Percentiles rank a stretch among this genome's conserved stretches.
Conservation (phyloP, 2,888 invertebrate genomes). For the Lasioglossum oenotherae region DNA sequence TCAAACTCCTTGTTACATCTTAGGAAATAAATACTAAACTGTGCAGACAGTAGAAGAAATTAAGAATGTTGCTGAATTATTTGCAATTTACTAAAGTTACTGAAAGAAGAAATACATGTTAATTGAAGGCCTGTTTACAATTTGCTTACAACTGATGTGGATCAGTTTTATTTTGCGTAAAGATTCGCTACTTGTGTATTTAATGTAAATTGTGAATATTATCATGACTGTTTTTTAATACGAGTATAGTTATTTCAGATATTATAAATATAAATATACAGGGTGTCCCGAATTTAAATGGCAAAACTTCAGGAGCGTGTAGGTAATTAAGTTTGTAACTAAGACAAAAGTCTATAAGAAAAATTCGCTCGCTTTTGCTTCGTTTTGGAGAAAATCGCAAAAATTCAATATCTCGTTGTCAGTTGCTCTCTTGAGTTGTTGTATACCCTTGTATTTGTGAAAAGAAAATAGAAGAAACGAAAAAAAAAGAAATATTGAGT, state of each 20-base stretch:
- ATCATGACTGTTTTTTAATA: neutral
- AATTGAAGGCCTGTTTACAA: too few relatives aligned
- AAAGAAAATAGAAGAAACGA: too few relatives aligned
- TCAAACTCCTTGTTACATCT: neutral
- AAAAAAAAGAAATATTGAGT: too few relatives aligned
- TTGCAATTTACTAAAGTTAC: neutral
- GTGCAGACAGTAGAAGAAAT: neutral
- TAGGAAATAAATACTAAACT: neutral
- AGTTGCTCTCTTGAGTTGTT: too few relatives aligned
- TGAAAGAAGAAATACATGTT: neutral
- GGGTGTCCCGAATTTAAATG: too few relatives aligned
- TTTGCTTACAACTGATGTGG: neutral
- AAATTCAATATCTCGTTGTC: too few relatives aligned
- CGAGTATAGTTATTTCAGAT: neutral
- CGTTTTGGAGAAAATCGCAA: too few relatives aligned
- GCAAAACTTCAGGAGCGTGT: too few relatives aligned
- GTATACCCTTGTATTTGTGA: too few relatives aligned
- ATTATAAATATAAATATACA: neutral
- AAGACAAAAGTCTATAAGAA: too few relatives aligned
- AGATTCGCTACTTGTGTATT: neutral
- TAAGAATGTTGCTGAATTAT: neutral
- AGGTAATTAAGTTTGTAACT: too few relatives aligned
- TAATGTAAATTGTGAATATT: neutral
- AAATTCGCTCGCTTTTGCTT: too few relatives aligned
- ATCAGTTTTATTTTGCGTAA: neutral